These are phyloP conservation scores for Trichopoda pennipes DNA, from an alignment of 2,888 invertebrate genomes.

Conservation along the genomic window DNA sequence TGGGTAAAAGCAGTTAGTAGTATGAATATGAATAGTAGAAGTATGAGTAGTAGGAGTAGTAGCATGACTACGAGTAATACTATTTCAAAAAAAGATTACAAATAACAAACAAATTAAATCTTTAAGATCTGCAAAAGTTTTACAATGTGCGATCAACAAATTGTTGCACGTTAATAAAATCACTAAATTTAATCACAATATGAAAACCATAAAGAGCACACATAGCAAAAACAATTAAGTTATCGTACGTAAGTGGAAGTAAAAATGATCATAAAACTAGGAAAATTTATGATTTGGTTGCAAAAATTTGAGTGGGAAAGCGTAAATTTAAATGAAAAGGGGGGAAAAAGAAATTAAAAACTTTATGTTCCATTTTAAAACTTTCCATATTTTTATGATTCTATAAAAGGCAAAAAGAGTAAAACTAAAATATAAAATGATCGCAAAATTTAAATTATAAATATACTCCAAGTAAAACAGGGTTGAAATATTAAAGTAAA, in stretches of 20 bases:
- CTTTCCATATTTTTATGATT: conserved; percentile 48
- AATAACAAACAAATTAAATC: conserved; percentile 21
- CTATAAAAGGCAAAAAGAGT: conserved; percentile 9
- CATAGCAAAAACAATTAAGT: not conserved
- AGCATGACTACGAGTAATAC: no score
- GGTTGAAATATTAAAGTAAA: not conserved
- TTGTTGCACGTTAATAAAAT: conserved; percentile 50
- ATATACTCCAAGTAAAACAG: not conserved
- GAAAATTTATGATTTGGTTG: conserved; percentile 50
- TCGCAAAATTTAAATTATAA: not conserved
- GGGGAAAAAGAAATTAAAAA: conserved; percentile 30
- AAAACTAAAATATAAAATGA: conserved; percentile 14
- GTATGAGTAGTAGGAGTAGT: no score
- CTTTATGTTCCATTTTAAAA: conserved; percentile 47
- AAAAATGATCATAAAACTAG: conserved; percentile 35
- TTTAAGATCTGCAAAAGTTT: conserved; percentile 59
- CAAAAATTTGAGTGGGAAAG: conserved; percentile 7
- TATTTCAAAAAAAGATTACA: no score
- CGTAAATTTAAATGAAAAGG: conserved; percentile 32
- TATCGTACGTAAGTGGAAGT: not conserved
- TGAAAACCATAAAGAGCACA: not conserved
- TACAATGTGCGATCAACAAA: conserved; percentile 31
- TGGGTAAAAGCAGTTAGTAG: no score
- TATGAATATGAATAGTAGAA: no score
- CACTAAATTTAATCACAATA: conserved; percentile 23